Conservation (phyloP, 2,797 vertebrate species). For the Coracias cyanogaster region DNA sequence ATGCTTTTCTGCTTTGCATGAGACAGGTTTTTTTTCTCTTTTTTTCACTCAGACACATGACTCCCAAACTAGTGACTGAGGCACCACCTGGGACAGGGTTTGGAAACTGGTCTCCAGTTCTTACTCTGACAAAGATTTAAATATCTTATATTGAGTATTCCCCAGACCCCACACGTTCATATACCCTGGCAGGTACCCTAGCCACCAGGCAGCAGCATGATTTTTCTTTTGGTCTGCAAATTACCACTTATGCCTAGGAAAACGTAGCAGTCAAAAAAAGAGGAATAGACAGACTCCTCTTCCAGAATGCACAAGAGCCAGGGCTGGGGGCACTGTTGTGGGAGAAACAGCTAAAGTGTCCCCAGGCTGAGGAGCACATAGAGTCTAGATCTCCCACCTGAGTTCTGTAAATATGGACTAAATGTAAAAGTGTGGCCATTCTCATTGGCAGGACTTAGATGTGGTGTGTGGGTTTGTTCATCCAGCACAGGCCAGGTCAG, state of each 20-base stretch:
- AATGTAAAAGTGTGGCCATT: not conserved
- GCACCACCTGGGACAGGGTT: conserved; percentile 15
- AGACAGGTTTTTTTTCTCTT: not conserved
- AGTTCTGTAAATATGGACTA: not conserved
- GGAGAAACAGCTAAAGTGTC: not conserved
- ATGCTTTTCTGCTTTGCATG: conserved; percentile 41
- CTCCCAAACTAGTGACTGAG: not conserved
- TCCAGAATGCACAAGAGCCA: not conserved
- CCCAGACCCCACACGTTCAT: not conserved
- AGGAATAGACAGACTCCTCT: not conserved
- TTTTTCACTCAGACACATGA: conserved; percentile 36
- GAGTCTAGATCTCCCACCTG: not conserved
- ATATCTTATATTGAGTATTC: not conserved
- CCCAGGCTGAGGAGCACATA: not conserved
- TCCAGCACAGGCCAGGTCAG: not conserved
- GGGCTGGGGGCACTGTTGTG: not conserved
- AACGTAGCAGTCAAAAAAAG: not conserved
- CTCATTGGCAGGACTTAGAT: accelerated
- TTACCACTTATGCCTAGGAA: not conserved
- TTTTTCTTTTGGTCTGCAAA: not conserved
- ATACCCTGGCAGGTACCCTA: not conserved
- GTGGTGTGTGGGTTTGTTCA: not conserved
- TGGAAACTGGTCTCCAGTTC: conserved; percentile 35
- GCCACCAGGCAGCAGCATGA: not conserved
- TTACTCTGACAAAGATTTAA: conserved; percentile 19